Evolutionary conservation across 2,113 vertebrate genomes (phyloP).

Genomic region (Xiphophorus couchianus): DNA sequence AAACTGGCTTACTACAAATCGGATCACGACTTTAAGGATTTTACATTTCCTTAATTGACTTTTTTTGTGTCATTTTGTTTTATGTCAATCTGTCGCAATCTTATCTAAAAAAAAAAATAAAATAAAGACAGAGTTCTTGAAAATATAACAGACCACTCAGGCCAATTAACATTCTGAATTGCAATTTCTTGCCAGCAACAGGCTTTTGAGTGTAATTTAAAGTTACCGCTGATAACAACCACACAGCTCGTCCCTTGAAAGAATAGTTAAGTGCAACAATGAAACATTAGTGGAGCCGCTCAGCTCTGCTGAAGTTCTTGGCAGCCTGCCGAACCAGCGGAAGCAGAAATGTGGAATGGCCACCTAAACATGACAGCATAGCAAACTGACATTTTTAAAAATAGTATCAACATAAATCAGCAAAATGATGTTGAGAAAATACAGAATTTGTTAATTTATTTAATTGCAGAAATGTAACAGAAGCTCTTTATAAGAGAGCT

Average conservation of each 20-base stretch:
- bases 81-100: background rate
- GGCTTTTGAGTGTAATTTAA: too few relatives aligned
- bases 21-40: background rate
- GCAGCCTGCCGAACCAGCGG: slow-evolving; percentile 10
- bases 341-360: slow-evolving; percentile 29
- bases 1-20: too few relatives aligned
- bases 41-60: background rate
- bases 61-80: background rate
- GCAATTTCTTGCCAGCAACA: background rate
- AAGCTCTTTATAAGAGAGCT: background rate
- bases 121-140: too few relatives aligned
- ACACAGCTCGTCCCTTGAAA: background rate
- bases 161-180: background rate
- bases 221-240: background rate
- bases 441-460: background rate
- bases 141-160: background rate
- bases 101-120: background rate
- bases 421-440: slow-evolving; percentile 24
- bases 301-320: slow-evolving; percentile 16
- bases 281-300: background rate
- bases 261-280: background rate
- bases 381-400: slow-evolving; percentile 9
- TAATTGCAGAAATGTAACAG: background rate
- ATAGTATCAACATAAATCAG: background rate
- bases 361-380: slow-evolving; percentile 32